Evolutionary conservation across 2,113 vertebrate species (phyloP).

Genomic region (Eulemur rufifrons): DNA sequence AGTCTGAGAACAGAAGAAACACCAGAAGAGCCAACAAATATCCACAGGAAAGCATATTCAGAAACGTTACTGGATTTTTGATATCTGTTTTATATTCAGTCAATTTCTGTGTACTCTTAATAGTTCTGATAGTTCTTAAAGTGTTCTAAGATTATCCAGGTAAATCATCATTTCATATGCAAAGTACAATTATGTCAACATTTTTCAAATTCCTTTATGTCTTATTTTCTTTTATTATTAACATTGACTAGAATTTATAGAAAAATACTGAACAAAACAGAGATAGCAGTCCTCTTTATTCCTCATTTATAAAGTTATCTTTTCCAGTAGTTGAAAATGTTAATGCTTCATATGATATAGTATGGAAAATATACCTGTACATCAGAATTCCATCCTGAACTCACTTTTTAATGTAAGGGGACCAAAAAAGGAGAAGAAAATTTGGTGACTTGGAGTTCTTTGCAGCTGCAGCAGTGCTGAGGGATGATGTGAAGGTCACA

Average conservation of each 20-base stretch:
- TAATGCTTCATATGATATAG: background rate
- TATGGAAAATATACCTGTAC: background rate
- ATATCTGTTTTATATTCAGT: background rate
- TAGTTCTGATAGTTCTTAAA: background rate
- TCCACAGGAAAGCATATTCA: background rate
- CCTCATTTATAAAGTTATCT: background rate
- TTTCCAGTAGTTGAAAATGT: background rate
- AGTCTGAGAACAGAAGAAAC: background rate
- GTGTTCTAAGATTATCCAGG: background rate
- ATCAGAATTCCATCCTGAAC: background rate
- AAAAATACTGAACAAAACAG: background rate
- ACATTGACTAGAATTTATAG: background rate
- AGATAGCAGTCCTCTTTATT: background rate
- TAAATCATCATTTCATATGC: background rate
- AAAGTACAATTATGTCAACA: background rate
- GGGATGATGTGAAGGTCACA: background rate
- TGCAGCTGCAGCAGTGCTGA: too few relatives aligned
- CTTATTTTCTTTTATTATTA: background rate
- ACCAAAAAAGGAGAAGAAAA: background rate
- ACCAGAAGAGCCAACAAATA: background rate
- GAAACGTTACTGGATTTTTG: background rate
- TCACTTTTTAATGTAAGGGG: background rate
- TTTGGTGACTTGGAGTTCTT: background rate
- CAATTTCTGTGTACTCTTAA: background rate
- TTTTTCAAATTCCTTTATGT: background rate